Conservation (phyloP, 2,797 vertebrate genomes). For the Molossus molossus region DNA sequence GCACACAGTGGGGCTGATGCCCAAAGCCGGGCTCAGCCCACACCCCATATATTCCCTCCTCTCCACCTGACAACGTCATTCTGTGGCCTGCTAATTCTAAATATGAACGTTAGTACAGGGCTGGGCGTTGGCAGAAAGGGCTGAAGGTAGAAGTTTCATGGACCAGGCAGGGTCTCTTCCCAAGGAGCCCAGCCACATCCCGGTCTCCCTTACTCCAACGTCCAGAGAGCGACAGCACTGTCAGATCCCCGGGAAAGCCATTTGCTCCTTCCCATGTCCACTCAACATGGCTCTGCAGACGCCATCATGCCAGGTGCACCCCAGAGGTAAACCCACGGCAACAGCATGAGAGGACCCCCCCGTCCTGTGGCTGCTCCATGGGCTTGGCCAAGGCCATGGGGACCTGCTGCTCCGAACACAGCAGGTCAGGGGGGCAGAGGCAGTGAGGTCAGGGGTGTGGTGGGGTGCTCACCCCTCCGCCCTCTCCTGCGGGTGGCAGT, state of each 20-base stretch:
- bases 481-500: too few species aligned
- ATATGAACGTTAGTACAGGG: not conserved
- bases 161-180: not conserved
- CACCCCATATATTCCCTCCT: not conserved
- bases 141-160: not conserved
- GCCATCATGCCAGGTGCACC: not conserved
- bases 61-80: not conserved
- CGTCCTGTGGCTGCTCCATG: not conserved
- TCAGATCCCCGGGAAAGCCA: not conserved
- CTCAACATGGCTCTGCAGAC: not conserved
- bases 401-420: too few species aligned
- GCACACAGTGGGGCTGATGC: not conserved
- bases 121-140: not conserved
- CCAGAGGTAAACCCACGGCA: not conserved
- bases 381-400: too few species aligned
- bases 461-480: not conserved
- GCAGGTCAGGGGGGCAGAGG: not conserved
- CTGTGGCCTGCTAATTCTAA: not conserved
- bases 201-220: not conserved
- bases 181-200: not conserved
- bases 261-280: not conserved
- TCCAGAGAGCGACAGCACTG: not conserved
- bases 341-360: accelerated
- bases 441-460: accelerated
- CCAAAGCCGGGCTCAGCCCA: not conserved